Percentiles rank a stretch among this genome's conserved stretches.
These are phyloP conservation scores for Clanis bilineata DNA, from an alignment of 2,888 invertebrate genomes.

Conservation along the genomic window DNA sequence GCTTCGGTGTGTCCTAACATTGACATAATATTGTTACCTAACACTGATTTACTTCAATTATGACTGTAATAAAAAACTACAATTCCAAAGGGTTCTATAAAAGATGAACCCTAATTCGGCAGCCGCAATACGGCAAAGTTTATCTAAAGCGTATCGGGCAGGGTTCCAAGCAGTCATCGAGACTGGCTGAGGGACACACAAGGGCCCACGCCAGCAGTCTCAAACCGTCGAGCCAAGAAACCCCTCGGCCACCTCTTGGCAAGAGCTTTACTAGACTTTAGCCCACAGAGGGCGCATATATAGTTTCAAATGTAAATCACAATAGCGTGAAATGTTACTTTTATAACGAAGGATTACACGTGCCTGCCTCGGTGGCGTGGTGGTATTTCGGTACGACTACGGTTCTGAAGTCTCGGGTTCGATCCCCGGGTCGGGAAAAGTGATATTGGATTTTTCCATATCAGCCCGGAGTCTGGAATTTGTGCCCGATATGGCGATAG, in stretches of 20 bases:
- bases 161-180: conserved; percentile 66
- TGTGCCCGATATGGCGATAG: too few species aligned
- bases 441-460: too few species aligned
- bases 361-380: too few species aligned
- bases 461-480: too few species aligned
- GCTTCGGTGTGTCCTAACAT: too few species aligned
- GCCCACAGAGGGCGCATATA: conserved; percentile 1
- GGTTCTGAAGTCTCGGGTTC: too few species aligned
- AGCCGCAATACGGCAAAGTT: conserved; percentile 59
- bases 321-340: too few species aligned
- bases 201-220: conserved; percentile 49
- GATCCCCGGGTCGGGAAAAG: too few species aligned
- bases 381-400: too few species aligned
- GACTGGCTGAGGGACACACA: conserved; percentile 37
- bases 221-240: conserved; percentile 49
- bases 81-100: conserved; percentile 10
- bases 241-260: conserved; percentile 53
- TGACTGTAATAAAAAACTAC: neutral
- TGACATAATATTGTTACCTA: too few species aligned
- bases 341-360: too few species aligned
- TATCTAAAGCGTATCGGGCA: conserved; percentile 70
- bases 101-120: conserved; percentile 31
- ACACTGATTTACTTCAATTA: too few species aligned
- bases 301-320: neutral
- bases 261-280: conserved; percentile 39